Evolutionary conservation across 2,888 invertebrate species (phyloP).

Genomic region (Tupiocoris notatus): DNA sequence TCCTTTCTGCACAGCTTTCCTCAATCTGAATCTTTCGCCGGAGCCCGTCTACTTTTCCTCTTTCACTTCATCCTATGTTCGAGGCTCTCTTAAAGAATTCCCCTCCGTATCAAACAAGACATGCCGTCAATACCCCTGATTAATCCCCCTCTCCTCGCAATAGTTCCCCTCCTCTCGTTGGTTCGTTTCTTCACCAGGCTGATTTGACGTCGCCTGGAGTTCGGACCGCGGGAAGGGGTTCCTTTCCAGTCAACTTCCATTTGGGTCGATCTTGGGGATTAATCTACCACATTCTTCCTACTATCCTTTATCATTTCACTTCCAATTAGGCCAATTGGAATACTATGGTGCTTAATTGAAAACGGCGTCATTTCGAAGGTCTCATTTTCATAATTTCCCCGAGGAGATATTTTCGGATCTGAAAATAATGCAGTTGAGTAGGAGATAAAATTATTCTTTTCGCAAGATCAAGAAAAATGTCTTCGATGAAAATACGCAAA

Average conservation of each 20-base stretch:
- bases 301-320: background rate
- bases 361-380: too few relatives aligned
- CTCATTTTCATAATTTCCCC: too few relatives aligned
- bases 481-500: too few relatives aligned
- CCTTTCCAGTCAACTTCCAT: too few relatives aligned
- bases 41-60: background rate
- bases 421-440: too few relatives aligned
- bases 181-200: background rate
- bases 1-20: background rate
- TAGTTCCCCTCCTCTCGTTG: background rate
- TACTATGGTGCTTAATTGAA: too few relatives aligned
- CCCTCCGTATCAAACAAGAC: constrained; percentile 31
- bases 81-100: constrained; percentile 23
- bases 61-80: background rate
- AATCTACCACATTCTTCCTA: background rate
- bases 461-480: too few relatives aligned
- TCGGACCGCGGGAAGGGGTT: background rate
- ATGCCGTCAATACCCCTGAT: constrained; percentile 37
- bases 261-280: constrained; percentile 6
- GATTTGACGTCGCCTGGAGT: constrained; percentile 15
- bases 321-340: too few relatives aligned
- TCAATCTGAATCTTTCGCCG: background rate
- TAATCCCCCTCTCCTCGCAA: constrained; percentile 22
- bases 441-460: too few relatives aligned
- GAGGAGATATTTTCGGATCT: too few relatives aligned